These are phyloP conservation scores for Styela plicata DNA, from an alignment of 23 tunicate species.

Conservation along the genomic window DNA sequence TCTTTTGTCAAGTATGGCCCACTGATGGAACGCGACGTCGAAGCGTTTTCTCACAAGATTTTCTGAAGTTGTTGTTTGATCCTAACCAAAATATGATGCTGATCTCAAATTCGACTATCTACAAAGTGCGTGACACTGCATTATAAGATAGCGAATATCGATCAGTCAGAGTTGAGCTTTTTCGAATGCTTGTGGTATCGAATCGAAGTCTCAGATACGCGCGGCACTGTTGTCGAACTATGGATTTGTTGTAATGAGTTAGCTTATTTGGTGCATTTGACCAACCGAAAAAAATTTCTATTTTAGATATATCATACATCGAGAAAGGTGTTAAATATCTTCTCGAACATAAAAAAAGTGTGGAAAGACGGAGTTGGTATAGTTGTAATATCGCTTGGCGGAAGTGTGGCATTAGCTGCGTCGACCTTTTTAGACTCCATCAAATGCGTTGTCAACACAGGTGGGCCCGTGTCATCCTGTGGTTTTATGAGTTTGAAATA, in stretches of 20 bases:
- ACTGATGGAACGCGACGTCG: no score
- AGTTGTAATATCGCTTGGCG: slow-evolving; percentile 1
- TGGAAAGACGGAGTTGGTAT: background rate
- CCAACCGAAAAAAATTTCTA: background rate
- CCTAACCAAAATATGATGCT: no score
- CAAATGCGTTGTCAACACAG: background rate
- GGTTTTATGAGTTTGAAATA: background rate
- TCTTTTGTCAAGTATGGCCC: no score
- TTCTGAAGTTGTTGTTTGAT: no score
- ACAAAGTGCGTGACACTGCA: no score
- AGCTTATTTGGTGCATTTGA: background rate
- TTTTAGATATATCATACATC: slow-evolving; percentile 14
- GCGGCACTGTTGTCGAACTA: slow-evolving; percentile 3
- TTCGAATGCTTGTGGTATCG: no score
- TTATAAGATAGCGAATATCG: no score
- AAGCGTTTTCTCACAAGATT: no score
- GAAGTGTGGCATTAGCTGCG: background rate
- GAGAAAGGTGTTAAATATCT: slow-evolving; percentile 13
- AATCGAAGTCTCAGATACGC: no score
- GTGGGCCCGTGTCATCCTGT: background rate
- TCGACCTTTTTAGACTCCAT: background rate
- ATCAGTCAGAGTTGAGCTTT: no score
- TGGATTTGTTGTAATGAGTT: background rate
- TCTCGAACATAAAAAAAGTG: background rate
- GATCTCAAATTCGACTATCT: no score